These are phyloP conservation scores for Enteromius fasciolatus DNA, from an alignment of 2,797 vertebrate species.

Conservation along the genomic window DNA sequence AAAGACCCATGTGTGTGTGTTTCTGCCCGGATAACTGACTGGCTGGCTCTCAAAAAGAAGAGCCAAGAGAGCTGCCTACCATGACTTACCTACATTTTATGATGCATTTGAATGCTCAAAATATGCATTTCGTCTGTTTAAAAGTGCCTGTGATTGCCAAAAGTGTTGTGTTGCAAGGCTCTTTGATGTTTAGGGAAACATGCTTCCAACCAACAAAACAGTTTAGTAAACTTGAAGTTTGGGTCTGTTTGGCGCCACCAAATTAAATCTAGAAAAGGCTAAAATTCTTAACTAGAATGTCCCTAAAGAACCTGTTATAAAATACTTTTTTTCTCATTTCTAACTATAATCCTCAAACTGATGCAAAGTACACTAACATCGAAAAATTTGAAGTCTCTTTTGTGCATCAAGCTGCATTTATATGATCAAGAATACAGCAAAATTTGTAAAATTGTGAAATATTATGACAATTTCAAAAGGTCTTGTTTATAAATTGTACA, in stretches of 20 bases:
- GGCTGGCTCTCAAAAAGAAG: slow-evolving; percentile 8
- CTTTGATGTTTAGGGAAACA: neutral
- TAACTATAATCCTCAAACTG: neutral
- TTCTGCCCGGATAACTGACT: neutral
- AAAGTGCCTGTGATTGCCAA: neutral
- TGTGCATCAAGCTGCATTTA: neutral
- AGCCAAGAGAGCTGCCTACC: neutral
- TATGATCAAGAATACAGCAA: neutral
- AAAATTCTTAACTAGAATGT: neutral
- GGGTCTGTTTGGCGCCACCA: too few relatives aligned
- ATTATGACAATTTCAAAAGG: neutral
- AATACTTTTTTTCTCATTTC: neutral
- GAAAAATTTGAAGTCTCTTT: neutral
- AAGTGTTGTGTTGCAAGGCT: neutral
- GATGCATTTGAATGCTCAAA: neutral
- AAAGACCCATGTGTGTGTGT: neutral
- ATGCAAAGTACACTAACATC: neutral
- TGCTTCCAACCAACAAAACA: neutral
- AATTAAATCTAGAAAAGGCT: neutral
- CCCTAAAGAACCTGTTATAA: neutral
- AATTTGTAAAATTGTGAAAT: neutral
- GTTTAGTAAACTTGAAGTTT: neutral
- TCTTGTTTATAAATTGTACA: too few relatives aligned
- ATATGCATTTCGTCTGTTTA: neutral
- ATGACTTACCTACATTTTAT: neutral